Conservation (phyloP, 2,113 vertebrate genomes). For the Planiliza haematocheilus region DNA sequence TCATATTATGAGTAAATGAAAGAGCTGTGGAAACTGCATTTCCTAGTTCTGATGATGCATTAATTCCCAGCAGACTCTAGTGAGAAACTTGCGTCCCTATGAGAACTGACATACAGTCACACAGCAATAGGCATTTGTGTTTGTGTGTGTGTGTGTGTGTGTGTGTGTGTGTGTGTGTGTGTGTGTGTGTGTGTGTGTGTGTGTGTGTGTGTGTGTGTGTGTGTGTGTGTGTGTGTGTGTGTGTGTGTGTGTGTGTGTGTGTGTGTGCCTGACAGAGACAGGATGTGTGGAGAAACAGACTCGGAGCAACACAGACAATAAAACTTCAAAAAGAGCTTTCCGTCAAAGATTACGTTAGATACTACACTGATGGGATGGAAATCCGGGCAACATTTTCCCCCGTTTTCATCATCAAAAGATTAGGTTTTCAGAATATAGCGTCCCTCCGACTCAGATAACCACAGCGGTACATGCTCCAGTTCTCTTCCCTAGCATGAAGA, state of each 20-base stretch:
- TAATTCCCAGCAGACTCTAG: constrained; percentile 10
- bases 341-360: constrained; percentile 48
- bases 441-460: constrained; percentile 10
- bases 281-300: constrained; percentile 8
- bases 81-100: constrained; percentile 30
- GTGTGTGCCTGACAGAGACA: not conserved
- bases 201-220: not conserved
- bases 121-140: not conserved
- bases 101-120: constrained; percentile 27
- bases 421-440: constrained; percentile 52
- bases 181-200: not conserved
- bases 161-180: no score
- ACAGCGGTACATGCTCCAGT: not conserved
- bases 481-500: not conserved
- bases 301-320: constrained; percentile 30
- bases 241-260: not conserved
- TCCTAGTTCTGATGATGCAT: constrained; percentile 14
- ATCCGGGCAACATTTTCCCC: constrained; percentile 49
- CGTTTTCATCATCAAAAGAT: constrained; percentile 70
- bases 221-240: not conserved
- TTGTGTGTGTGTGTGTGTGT: not conserved
- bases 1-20: not conserved
- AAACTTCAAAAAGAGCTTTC: constrained; percentile 57
- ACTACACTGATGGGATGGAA: constrained; percentile 50
- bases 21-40: constrained; percentile 8